Evolutionary conservation across 1,140 invertebrate genomes (phyloP).

Genomic region (Rhagoletis zephyria): DNA sequence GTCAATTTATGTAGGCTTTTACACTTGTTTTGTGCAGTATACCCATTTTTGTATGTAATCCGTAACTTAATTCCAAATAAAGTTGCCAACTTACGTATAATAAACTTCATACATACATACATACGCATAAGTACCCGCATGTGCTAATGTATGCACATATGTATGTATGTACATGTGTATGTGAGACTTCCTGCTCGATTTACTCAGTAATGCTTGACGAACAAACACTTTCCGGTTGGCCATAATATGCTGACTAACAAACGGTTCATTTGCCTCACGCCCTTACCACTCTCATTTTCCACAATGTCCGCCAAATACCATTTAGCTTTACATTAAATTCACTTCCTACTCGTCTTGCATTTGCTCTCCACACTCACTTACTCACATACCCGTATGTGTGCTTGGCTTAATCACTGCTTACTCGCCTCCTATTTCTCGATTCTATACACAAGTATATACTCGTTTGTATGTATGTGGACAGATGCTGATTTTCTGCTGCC

Average conservation of each 20-base stretch:
- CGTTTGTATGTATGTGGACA: not conserved
- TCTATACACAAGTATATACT: too few relatives aligned
- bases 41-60: too few relatives aligned
- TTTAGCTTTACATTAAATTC: not conserved
- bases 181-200: not conserved
- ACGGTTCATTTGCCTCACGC: not conserved
- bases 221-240: constrained; percentile 19
- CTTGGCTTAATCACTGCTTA: not conserved
- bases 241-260: constrained; percentile 36
- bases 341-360: not conserved
- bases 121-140: too few relatives aligned
- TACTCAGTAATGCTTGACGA: not conserved
- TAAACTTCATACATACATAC: too few relatives aligned
- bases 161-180: not conserved
- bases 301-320: not conserved
- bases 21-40: too few relatives aligned
- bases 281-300: not conserved
- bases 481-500: constrained; percentile 8
- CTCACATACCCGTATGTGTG: not conserved
- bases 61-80: too few relatives aligned
- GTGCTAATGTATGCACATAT: not conserved
- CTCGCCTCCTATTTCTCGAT: not conserved
- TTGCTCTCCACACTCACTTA: not conserved
- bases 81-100: too few relatives aligned
- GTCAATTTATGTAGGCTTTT: too few relatives aligned